These are phyloP conservation scores for Suillia variegata DNA, from an alignment of 2,888 invertebrate species.

Conservation along the genomic window DNA sequence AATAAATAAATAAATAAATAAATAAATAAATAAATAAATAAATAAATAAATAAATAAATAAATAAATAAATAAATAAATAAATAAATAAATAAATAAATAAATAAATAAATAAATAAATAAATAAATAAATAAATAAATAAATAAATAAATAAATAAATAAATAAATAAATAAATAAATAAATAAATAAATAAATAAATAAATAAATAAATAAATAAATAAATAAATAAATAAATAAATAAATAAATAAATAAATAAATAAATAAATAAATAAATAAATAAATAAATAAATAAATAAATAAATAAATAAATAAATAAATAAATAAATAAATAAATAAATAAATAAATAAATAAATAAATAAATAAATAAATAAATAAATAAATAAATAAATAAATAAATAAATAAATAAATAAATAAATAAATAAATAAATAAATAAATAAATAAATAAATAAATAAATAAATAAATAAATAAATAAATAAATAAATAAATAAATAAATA, in stretches of 20 bases:
- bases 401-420: not conserved
- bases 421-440: not conserved
- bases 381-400: not conserved
- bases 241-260: not conserved
- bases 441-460: not conserved
- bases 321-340: not conserved
- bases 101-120: not conserved
- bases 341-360: not conserved
- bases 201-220: not conserved
- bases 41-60: not conserved
- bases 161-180: not conserved
- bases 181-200: not conserved
- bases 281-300: not conserved
- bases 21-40: not conserved
- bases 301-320: not conserved
- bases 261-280: not conserved
- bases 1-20: not conserved
- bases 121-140: not conserved
- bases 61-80: not conserved
- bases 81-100: not conserved
- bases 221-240: not conserved
- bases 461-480: not conserved
- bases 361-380: not conserved
- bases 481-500: not conserved
- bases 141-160: not conserved